Base-by-base conservation (phyloP, 2,888 invertebrate species). In the Eristalinus aeneus region DNA sequence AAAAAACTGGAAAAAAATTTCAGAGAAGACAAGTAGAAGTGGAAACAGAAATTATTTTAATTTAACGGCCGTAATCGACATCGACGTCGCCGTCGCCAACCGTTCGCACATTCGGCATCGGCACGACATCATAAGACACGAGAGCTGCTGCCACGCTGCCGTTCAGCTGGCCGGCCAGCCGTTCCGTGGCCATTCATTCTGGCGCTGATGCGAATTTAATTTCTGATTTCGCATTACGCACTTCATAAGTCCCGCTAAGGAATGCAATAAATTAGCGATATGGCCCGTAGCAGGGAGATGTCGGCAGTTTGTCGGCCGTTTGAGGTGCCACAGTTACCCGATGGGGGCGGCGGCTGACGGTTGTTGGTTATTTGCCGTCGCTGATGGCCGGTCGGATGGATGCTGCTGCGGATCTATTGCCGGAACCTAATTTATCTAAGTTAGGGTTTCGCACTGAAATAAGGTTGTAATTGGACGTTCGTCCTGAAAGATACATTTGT, bases 221-320 rank as follows among this genome's bases (percentile, higher is more conserved):
- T 81, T 85, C 80, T 80, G 85, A 85, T 85, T 85, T 85, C 85
- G 69, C 85, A 85, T 85, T 85, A 85, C 85, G 85, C 85, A 85
- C 85, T 85, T 85, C 85, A 85, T 85, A 85, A 85, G 80, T 76
- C 76, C 72, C 81, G 80, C 76, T 85, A 85, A 85, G 72, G 85
- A 85, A 85, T 85, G 85, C 85, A 76, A 85, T 85, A 85, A 85
- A 85, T 85, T 81, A 85, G 76, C 85, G 71, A 80, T 76, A 81
- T 85, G 76, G 81, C 85, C 76, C 58, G 58, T 58, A 69, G 81
- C 53, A 16, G 36, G 34, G 60, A 81, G 69, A 81, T 68, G 63
- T 80, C 77, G 56, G 75, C 79, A 74, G 71, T 73, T 83, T 83
- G 68, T 78, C 78, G 79, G 79, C 71, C 71, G 75, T 75, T 72